These are phyloP conservation scores for Puffinus mauretanicus DNA, from an alignment of 2,113 vertebrate species.

Conservation along the genomic window DNA sequence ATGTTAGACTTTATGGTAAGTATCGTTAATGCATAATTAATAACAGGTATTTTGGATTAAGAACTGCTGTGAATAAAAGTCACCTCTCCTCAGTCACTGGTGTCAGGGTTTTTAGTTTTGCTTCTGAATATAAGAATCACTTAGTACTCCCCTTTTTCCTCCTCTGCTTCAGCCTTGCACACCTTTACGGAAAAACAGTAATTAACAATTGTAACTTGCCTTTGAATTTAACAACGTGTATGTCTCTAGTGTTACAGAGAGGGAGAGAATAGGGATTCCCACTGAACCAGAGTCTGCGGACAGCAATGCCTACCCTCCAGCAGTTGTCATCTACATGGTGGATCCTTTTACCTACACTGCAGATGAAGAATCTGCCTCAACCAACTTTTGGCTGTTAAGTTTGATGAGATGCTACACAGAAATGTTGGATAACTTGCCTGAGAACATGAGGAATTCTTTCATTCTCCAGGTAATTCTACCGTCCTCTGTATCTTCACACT, in stretches of 20 bases:
- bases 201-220: not conserved
- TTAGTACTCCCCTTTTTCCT: not conserved
- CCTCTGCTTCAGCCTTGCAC: not conserved
- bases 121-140: not conserved
- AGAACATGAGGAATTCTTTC: slow-evolving; percentile 88
- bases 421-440: slow-evolving; percentile 90
- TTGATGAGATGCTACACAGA: slow-evolving; percentile 95
- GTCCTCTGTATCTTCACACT: not conserved
- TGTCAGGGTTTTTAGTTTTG: not conserved
- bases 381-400: slow-evolving; percentile 91
- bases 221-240: not conserved
- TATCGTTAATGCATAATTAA: not conserved
- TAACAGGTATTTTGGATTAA: not conserved
- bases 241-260: slow-evolving; percentile 79
- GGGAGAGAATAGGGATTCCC: slow-evolving; percentile 91
- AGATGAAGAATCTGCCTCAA: slow-evolving; percentile 83
- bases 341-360: slow-evolving; percentile 89
- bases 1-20: not conserved
- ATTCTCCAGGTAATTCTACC: slow-evolving; percentile 85
- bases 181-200: not conserved
- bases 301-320: slow-evolving; percentile 86
- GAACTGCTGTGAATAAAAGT: not conserved
- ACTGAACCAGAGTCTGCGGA: slow-evolving; percentile 86
- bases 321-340: slow-evolving; percentile 94
- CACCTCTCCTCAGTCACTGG: not conserved